Evolutionary conservation across 2,888 invertebrate genomes (phyloP), one percentile per base, ranked within the genome.

Genomic region (Girardia tigrina): DNA sequence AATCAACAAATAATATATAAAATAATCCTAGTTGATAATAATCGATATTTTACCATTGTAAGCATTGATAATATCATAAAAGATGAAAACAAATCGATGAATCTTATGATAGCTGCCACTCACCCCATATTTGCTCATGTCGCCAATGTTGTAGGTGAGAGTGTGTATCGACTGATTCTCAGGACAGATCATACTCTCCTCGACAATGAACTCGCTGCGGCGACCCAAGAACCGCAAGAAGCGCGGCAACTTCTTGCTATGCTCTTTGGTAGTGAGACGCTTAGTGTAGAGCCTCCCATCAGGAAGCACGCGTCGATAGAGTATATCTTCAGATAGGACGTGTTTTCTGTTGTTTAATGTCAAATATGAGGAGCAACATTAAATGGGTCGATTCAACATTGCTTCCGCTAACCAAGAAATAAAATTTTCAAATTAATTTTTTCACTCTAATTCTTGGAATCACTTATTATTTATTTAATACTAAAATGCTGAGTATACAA

Each of bases 281-380:
- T 56, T 69, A 70, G 74, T 74, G 70, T 74, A 74, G 12, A 74
- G 56, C 20, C 12, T 6, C 4, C 74, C 74, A 72, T 74, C 28
- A 6, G 74, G 72, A 6, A 74, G 56, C 6, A 74, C 71, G 4
- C 16, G 16, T 16, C 74, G 56, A 8, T 74, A 27, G n/a, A 74
- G 26, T 16, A 74, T 56, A 74, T 74, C 74, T 23, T 74, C 74
- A 23, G 70, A 20, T 12, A 74, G 20, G n/a, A 74, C 74, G 28
- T 74, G 74, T 27, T 74, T 74, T 26, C 74, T 74, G 23, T n/a
- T 42, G 56, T 16, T 8, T 8, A 26, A 72, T 29, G 20, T 70
- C n/a, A n/a, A n/a, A n/a, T n/a, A n/a, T n/a, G n/a, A n/a, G n/a
- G n/a, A n/a, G n/a, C n/a, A n/a, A n/a, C n/a, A n/a, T n/a, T n/a